phyloP scores from a whole-genome alignment of 1,140 invertebrate species.

The Lordiphosa stackelbergi region DNA sequence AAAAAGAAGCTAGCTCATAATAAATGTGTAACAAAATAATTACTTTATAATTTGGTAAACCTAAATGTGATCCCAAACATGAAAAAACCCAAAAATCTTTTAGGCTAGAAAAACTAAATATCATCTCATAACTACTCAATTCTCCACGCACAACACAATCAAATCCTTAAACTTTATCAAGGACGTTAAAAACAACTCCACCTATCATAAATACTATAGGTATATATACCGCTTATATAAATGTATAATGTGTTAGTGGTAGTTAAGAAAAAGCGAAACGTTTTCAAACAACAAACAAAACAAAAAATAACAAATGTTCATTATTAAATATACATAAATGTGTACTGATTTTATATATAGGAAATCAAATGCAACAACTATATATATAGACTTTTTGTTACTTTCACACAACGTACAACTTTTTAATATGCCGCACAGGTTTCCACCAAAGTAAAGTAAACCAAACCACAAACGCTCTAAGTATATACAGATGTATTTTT shows the following conservation, averaged over 20 bases:
- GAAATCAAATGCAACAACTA: constrained; percentile 21
- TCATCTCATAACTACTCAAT: constrained; percentile 16
- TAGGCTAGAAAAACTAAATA: constrained; percentile 18
- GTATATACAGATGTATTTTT: constrained; percentile 58
- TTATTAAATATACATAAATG: constrained; percentile 56
- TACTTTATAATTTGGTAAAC: constrained; percentile 50
- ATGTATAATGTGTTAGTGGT: constrained; percentile 33
- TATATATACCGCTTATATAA: constrained; percentile 37
- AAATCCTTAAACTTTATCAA: constrained; percentile 26
- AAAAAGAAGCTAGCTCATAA: constrained; percentile 11
- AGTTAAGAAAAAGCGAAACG: constrained; percentile 42
- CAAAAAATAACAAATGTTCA: constrained; percentile 30
- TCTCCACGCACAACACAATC: constrained; percentile 59
- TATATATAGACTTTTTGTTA: constrained; percentile 52
- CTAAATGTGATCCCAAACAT: constrained; percentile 52
- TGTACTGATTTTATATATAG: constrained; percentile 70
- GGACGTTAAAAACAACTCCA: constrained; percentile 23
- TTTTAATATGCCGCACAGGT: constrained; percentile 41
- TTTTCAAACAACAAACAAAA: constrained; percentile 24
- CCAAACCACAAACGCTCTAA: constrained; percentile 32
- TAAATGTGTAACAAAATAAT: constrained; percentile 2
- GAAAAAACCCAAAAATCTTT: constrained; percentile 20
- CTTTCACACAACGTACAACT: constrained; percentile 34
- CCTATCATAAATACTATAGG: constrained; percentile 33
- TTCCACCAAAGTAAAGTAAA: constrained; percentile 28